Evolutionary conservation across 1,140 invertebrate genomes (phyloP), one percentile per base, ranked within the genome.

Genomic region (Drosophila mojavensis): DNA sequence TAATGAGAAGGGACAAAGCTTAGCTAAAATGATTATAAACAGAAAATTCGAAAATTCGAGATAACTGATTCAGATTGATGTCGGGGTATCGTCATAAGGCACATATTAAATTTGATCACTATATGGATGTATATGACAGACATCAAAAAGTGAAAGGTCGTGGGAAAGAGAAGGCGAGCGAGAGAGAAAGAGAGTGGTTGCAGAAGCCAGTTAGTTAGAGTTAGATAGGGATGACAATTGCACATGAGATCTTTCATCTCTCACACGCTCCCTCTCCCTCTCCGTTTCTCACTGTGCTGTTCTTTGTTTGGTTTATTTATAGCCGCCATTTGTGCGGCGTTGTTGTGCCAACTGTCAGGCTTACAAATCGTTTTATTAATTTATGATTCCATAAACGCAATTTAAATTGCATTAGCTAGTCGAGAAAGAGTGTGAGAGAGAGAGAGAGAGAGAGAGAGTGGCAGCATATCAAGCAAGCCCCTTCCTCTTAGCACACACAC

Each of bases 281-380:
- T 39, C 36, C 1, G 0, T 39, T 10, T 39, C 39, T 10, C 11
- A 55, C 24, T 47, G 1, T 54, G 47, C 36, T 73, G 17, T 30
- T 51, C 45, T 55, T 26, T 17, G 45, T 53, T 48, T n/a, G 30
- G 75, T 82, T 90, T 89, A 88, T 89, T 83, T 83, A 89, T 88
- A 89, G 83, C 76, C 61, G 55, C 55, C 55, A 70, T 64, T 70
- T 60, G 60, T 61, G 24, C 50, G 56, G 63, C 75, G 64, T 76
- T 86, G 79, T 83, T 82, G 69, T 85, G 84, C 74, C 79, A 89
- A 83, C 84, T 88, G 83, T 83, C 83, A 88, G 65, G 73, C 83
- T 78, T 64, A 79, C 62, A 75, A 69, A 75, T 75, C 54, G 84
- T 71, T 89, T 89, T 75, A 89, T 89, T 89, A 89, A 89, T 89